Percentiles rank a stretch among this genome's conserved stretches.
phyloP scores from a whole-genome alignment of 2,888 invertebrate genomes.

The Amphimallon solstitiale region DNA sequence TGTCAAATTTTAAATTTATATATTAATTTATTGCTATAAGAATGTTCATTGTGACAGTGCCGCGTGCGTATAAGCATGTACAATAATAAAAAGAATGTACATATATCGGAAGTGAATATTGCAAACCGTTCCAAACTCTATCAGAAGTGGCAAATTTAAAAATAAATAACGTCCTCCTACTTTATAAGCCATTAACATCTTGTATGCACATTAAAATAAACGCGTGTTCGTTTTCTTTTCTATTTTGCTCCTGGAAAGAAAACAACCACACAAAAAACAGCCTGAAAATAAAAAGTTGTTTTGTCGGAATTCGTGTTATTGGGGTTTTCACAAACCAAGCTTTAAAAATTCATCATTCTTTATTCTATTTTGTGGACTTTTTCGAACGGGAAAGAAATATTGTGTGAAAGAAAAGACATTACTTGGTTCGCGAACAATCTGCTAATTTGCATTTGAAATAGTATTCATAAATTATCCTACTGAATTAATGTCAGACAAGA shows the following conservation, averaged over 20 bases:
- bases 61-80: neutral
- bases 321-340: neutral
- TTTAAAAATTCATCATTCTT: neutral
- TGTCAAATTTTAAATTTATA: too few species aligned
- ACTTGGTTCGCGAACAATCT: conserved; percentile 1
- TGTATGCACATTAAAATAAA: neutral
- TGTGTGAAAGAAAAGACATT: neutral
- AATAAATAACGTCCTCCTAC: conserved; percentile 7
- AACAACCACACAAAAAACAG: neutral
- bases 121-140: neutral
- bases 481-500: conserved; percentile 11
- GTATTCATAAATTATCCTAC: conserved; percentile 1
- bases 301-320: neutral
- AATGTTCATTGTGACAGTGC: too few species aligned
- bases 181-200: neutral
- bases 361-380: neutral
- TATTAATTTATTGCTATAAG: too few species aligned
- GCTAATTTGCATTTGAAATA: conserved; percentile 7
- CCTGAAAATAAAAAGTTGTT: neutral
- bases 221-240: neutral
- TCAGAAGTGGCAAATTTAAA: neutral
- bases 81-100: neutral
- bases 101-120: neutral
- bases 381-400: too few species aligned
- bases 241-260: neutral